These are phyloP conservation scores for Villa cingulata DNA, from an alignment of 2,888 invertebrate genomes.

Conservation along the genomic window DNA sequence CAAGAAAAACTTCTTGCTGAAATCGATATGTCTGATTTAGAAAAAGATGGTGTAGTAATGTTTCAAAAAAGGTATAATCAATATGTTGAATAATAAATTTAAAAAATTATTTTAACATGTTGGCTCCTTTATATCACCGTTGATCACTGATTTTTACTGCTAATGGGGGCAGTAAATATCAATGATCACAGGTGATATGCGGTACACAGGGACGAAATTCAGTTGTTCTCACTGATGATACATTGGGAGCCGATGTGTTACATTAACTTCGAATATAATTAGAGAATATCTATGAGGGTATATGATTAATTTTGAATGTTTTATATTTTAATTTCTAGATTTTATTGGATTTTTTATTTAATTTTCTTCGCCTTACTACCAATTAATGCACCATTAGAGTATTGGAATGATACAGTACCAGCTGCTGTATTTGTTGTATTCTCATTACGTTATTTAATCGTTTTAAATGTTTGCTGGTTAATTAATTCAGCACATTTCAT, in stretches of 20 bases:
- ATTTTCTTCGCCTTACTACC: constrained; percentile 54
- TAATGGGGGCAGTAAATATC: too few relatives aligned
- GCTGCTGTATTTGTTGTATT: constrained; percentile 52
- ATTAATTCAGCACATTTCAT: constrained; percentile 58
- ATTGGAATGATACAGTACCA: constrained; percentile 57
- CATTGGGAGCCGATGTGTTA: too few relatives aligned
- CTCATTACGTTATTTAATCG: constrained; percentile 51
- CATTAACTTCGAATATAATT: too few relatives aligned
- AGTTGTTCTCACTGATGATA: too few relatives aligned
- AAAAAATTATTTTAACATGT: too few relatives aligned
- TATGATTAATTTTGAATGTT: background rate
- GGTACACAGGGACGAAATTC: too few relatives aligned
- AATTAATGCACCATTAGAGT: constrained; percentile 62
- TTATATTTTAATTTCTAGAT: constrained; percentile 35
- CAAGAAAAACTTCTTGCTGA: constrained; percentile 48
- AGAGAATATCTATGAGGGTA: too few relatives aligned
- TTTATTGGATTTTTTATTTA: constrained; percentile 52
- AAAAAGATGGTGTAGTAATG: constrained; percentile 61
- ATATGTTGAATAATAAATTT: background rate
- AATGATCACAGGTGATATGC: too few relatives aligned
- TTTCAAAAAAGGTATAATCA: constrained; percentile 59
- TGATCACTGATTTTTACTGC: too few relatives aligned
- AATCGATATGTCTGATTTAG: constrained; percentile 69
- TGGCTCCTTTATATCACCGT: too few relatives aligned
- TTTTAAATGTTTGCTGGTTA: constrained; percentile 53